Conservation (phyloP, 1,140 invertebrate genomes). For the Rhyacophila brunnea region DNA sequence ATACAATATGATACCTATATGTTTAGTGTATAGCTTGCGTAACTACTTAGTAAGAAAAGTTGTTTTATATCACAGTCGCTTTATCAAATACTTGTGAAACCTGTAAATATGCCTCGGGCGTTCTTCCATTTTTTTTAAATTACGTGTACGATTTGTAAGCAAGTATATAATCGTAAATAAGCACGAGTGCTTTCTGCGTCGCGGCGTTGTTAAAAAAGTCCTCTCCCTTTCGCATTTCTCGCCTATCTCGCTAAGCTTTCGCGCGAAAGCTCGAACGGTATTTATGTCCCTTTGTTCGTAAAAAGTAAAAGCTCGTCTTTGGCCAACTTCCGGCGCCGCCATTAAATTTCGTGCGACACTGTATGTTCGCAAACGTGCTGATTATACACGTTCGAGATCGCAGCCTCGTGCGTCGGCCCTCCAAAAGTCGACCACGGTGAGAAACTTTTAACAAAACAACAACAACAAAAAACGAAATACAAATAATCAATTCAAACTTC, state of each 20-base stretch:
- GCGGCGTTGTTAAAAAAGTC: background rate
- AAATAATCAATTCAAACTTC: too few relatives aligned
- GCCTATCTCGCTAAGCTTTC: background rate
- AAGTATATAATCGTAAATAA: constrained; percentile 1
- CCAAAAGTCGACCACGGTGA: too few relatives aligned
- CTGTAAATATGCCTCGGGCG: background rate
- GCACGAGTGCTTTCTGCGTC: background rate
- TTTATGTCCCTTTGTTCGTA: constrained; percentile 23
- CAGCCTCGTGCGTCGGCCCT: background rate
- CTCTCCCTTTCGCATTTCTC: background rate
- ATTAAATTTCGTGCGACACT: constrained; percentile 19
- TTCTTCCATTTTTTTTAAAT: background rate
- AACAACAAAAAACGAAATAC: too few relatives aligned
- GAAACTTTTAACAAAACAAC: too few relatives aligned
- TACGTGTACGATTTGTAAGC: background rate
- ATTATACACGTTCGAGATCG: constrained; percentile 5
- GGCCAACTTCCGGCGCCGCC: constrained; percentile 9
- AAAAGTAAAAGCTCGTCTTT: constrained; percentile 20
- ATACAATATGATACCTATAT: too few relatives aligned
- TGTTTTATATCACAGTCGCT: too few relatives aligned
- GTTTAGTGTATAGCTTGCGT: too few relatives aligned
- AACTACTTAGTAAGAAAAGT: too few relatives aligned
- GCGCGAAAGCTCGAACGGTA: constrained; percentile 11
- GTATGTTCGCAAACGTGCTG: constrained; percentile 6
- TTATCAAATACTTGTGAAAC: background rate